Percentiles rank a stretch among this genome's conserved stretches.
These are phyloP conservation scores for Caenorhabditis sp. DNA, from an alignment of 2,888 invertebrate genomes.

Conservation along the genomic window DNA sequence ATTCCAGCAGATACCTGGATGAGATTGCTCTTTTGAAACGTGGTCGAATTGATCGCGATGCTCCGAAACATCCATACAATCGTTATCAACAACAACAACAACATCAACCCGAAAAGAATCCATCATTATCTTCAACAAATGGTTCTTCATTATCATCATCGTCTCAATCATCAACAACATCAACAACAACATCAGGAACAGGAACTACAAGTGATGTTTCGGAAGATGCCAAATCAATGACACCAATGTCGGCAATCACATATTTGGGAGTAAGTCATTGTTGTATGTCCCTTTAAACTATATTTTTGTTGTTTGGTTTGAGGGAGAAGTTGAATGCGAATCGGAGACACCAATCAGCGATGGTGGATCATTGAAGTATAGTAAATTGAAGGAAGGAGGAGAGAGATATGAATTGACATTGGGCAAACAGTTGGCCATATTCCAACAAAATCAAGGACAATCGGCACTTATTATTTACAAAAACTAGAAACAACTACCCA, in stretches of 20 bases:
- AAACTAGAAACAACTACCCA: neutral
- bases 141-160: neutral
- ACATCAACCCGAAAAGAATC: neutral
- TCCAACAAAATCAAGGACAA: slow-evolving; percentile 21
- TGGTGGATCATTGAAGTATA: neutral
- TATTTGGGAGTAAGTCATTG: neutral
- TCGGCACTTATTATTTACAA: slow-evolving; percentile 22
- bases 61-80: slow-evolving; percentile 36
- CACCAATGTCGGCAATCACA: neutral
- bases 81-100: slow-evolving; percentile 4
- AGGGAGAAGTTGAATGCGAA: neutral
- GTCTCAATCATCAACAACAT: neutral
- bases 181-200: neutral
- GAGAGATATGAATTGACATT: slow-evolving; percentile 16
- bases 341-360: neutral
- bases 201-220: neutral
- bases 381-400: slow-evolving; percentile 1
- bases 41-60: slow-evolving; percentile 23
- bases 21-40: slow-evolving; percentile 38
- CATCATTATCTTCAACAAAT: no score
- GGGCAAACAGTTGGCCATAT: slow-evolving; percentile 9
- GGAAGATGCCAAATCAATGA: neutral
- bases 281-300: no score
- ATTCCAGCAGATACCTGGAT: slow-evolving; percentile 24
- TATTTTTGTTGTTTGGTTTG: neutral